Percentiles rank a stretch among this genome's conserved stretches.
These are phyloP conservation scores for Exephanes ischioxanthus DNA, from an alignment of 2,888 invertebrate species.

Conservation along the genomic window DNA sequence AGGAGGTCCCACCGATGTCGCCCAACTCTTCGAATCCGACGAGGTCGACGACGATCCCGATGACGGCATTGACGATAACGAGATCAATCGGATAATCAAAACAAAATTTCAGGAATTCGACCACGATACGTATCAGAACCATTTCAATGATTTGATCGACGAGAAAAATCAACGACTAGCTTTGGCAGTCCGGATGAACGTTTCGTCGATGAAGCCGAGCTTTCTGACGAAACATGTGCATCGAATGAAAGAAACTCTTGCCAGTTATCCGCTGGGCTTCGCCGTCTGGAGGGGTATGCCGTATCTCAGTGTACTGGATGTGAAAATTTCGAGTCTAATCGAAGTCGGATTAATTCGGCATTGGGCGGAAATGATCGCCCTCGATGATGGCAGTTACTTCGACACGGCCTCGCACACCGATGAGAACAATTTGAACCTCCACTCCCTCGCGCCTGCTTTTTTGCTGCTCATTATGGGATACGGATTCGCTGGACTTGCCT, in stretches of 20 bases:
- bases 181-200: conserved; percentile 75
- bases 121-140: conserved; percentile 63
- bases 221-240: conserved; percentile 71
- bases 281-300: conserved; percentile 78
- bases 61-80: conserved; percentile 86
- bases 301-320: conserved; percentile 72
- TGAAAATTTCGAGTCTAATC: conserved; percentile 68
- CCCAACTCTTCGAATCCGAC: conserved; percentile 68
- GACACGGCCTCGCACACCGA: conserved; percentile 13
- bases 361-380: conserved; percentile 62
- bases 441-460: conserved; percentile 74
- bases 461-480: conserved; percentile 75
- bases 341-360: conserved; percentile 74
- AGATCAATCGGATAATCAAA: conserved; percentile 53
- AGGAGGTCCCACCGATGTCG: conserved; percentile 72
- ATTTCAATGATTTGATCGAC: conserved; percentile 69
- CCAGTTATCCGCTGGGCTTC: conserved; percentile 76
- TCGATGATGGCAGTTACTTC: conserved; percentile 24
- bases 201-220: conserved; percentile 68
- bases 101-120: conserved; percentile 71
- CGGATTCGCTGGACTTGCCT: conserved; percentile 46
- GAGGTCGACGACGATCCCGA: conserved; percentile 73
- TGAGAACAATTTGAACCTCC: conserved; percentile 60
- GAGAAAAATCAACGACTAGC: conserved; percentile 74
- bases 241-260: conserved; percentile 72